A percentile compares a stretch with the other conserved stretches of the same genome.
These are phyloP conservation scores for Apogon hyalosoma DNA, from an alignment of 2,797 vertebrate species.

Conservation along the genomic window DNA sequence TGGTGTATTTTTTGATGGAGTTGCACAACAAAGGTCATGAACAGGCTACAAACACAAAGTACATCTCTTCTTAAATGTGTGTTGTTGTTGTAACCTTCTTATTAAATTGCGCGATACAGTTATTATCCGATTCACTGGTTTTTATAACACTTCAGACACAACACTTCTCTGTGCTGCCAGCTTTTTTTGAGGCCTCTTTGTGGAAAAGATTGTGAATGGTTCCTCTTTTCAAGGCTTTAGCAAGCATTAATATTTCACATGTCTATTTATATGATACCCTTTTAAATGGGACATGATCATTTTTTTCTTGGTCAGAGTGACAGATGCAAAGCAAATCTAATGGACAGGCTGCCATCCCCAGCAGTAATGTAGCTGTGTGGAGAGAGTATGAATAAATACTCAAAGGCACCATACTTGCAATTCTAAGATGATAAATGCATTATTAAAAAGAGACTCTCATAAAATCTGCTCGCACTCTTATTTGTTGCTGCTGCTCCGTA, in stretches of 20 bases:
- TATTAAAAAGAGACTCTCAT: conserved; percentile 54
- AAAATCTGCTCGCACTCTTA: conserved; percentile 40
- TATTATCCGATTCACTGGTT: conserved; percentile 16
- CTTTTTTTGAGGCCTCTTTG: conserved; percentile 41
- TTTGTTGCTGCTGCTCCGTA: conserved; percentile 56
- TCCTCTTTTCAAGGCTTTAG: conserved; percentile 46
- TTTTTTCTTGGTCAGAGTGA: conserved; percentile 31
- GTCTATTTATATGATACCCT: conserved; percentile 48
- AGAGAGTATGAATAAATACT: conserved; percentile 56
- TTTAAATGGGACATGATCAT: conserved; percentile 44
- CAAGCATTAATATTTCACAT: conserved; percentile 61
- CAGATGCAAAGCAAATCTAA: conserved; percentile 47
- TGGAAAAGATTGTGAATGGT: conserved; percentile 29
- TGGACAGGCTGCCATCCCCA: conserved; percentile 39
- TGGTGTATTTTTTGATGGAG: no score
- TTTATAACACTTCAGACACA: conserved; percentile 5
- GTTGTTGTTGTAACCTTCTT: not conserved
- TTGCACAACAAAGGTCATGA: no score
- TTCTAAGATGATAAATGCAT: conserved; percentile 61
- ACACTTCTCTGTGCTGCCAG: conserved; percentile 18
- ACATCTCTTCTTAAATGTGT: no score
- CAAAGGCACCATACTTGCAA: conserved; percentile 37
- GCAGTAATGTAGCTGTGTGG: conserved; percentile 23
- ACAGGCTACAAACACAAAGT: no score
- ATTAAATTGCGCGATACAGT: not conserved